Base-by-base conservation (phyloP, 2,113 vertebrate species). In the Vicugna pacos region DNA sequence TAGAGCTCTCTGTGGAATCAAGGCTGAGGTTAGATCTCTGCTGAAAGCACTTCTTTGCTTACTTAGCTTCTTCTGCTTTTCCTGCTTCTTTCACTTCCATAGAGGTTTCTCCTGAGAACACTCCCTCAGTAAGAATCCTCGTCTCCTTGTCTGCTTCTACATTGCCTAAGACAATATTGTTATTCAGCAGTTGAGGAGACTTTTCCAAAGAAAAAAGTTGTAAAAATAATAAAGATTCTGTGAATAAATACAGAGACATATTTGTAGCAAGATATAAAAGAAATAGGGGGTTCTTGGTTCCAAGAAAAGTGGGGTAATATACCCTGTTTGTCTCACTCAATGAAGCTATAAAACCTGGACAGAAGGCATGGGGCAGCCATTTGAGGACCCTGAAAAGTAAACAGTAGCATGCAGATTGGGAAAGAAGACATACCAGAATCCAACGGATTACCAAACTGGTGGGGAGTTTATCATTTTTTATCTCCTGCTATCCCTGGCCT, bases 351-450 rank as follows among this genome's bases (percentile, higher is more conserved):
- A 96, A 89, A 62, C 19, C 70, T 88, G 46, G 30, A n/a, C 19
- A 89, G 46, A 94, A 82, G 65, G 48, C 67, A 90, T 4, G 86
- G 64, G 50, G 56, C 1, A 96, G 67, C 70, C 84, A 83, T 92
- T 52, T 84, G 88, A 95, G 28, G 58, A 92, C 16, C 67, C 82
- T 38, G 19, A 92, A 90, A 97, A 92, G 28, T 94, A 92, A 86
- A 95, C 11, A 87, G 48, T 30, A 76, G 48, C n/a, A 76, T 48
- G 11, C 9, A 95, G 84, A 81, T 48, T 75, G 20, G 35, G 52
- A 81, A 90, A 88, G n/a, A 75, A 85, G 80, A 86, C 20, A 77
- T 35, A 42, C 20, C 48, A 76, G 35, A 91, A 96, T 85, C 54
- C 46, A 42, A 94, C 96, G 42, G 69, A 64, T 52, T 79, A 90